Conservation (phyloP, 1,140 invertebrate genomes). For the Rhagoletis zephyria region DNA sequence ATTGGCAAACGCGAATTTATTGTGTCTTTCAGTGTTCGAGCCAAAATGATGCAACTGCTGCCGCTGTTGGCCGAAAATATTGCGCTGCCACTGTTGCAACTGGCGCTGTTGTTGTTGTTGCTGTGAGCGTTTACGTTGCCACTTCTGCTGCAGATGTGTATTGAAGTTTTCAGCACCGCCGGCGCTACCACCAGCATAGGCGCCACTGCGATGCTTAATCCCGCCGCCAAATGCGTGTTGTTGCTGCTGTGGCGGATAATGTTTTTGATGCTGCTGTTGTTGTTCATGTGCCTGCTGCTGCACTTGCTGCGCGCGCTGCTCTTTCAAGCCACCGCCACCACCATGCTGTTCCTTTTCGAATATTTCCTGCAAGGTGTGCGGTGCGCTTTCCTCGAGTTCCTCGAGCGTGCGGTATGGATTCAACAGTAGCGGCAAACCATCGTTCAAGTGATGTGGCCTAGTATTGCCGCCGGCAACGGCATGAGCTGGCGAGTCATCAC, state of each 20-base stretch:
- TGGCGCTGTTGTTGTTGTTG: slow-evolving; percentile 53
- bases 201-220: slow-evolving; percentile 1
- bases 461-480: background rate
- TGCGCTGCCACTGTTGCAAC: slow-evolving; percentile 55
- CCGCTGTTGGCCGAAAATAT: slow-evolving; percentile 60
- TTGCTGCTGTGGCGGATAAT: background rate
- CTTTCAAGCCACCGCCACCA: background rate
- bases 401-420: slow-evolving; percentile 56
- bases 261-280: slow-evolving; percentile 19
- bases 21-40: background rate
- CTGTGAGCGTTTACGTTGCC: slow-evolving; percentile 65
- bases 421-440: slow-evolving; percentile 27
- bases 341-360: slow-evolving; percentile 61
- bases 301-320: slow-evolving; percentile 58
- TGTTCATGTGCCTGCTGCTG: slow-evolving; percentile 49
- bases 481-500: background rate
- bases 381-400: slow-evolving; percentile 61
- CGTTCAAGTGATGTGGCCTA: slow-evolving; percentile 26
- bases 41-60: slow-evolving; percentile 49
- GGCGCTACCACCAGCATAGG: background rate
- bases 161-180: slow-evolving; percentile 58
- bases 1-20: slow-evolving; percentile 54
- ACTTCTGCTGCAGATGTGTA: slow-evolving; percentile 67
- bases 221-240: slow-evolving; percentile 9
- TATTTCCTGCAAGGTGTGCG: slow-evolving; percentile 65